A percentile compares a stretch with the other conserved stretches of the same genome.
Conservation (phyloP, 2,113 vertebrate genomes). For the Porphyrio hochstetteri region DNA sequence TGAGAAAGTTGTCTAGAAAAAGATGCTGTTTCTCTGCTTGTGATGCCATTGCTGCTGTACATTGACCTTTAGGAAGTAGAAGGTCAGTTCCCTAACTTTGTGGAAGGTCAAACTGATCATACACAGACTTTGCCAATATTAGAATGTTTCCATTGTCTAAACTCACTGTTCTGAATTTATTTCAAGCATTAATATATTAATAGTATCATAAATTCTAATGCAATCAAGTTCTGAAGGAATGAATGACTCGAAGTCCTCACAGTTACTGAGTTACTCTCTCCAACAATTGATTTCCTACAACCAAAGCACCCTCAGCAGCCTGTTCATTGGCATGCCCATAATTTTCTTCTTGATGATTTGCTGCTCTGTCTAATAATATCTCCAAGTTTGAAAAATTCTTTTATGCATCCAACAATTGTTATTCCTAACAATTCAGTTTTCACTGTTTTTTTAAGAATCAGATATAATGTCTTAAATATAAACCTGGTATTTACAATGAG, state of each 20-base stretch:
- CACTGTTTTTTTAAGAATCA: neutral
- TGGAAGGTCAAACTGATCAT: neutral
- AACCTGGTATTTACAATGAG: neutral
- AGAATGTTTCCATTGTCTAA: neutral
- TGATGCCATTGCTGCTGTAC: rapidly evolving
- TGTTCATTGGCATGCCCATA: neutral
- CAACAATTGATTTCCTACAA: neutral
- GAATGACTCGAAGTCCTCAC: neutral
- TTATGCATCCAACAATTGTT: neutral
- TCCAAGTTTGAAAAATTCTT: neutral
- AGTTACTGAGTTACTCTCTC: neutral
- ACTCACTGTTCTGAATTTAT: neutral
- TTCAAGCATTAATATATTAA: neutral
- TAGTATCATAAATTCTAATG: neutral
- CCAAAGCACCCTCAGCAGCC: neutral
- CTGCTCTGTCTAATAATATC: neutral
- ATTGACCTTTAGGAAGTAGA: neutral
- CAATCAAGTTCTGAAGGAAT: neutral
- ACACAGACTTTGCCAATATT: neutral
- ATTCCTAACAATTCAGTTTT: neutral
- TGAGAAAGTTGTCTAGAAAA: neutral
- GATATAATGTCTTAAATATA: neutral
- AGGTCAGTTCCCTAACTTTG: neutral
- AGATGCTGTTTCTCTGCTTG: neutral
- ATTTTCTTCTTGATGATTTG: neutral